phyloP scores from a whole-genome alignment of 2,113 vertebrate genomes.

The Morphnarchus princeps region DNA sequence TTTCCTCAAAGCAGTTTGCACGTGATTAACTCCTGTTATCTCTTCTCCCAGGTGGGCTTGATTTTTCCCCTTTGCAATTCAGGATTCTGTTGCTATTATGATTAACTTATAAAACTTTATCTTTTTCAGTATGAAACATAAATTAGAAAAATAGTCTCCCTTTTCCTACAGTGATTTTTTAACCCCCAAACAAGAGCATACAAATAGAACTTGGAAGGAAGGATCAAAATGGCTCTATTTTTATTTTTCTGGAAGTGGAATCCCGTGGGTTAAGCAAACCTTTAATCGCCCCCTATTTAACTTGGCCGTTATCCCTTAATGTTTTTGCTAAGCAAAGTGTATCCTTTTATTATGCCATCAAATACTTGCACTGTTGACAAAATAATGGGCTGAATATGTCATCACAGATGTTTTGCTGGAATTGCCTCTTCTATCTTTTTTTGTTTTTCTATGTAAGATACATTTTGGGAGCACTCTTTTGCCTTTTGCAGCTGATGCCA shows the following conservation, averaged over 20 bases:
- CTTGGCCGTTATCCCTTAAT: conserved; percentile 16
- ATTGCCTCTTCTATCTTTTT: conserved; percentile 41
- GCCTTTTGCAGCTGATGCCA: conserved; percentile 29
- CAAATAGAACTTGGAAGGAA: not conserved
- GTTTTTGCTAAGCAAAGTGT: conserved; percentile 51
- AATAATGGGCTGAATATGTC: conserved; percentile 48
- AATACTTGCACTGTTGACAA: conserved; percentile 53
- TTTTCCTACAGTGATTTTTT: not conserved
- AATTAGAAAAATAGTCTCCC: not conserved
- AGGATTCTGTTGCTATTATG: not conserved
- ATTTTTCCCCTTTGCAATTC: not conserved
- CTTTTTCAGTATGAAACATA: not conserved
- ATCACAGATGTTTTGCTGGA: conserved; percentile 55
- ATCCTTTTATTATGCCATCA: conserved; percentile 53
- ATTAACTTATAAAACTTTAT: not conserved
- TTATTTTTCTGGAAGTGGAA: conserved; percentile 39
- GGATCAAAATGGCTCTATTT: not conserved
- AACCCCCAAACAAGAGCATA: not conserved
- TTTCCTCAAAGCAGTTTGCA: not conserved
- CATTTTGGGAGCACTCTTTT: conserved; percentile 32
- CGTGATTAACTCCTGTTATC: conserved; percentile 30
- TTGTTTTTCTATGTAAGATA: conserved; percentile 28
- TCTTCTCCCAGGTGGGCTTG: conserved; percentile 8
- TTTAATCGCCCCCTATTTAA: conserved; percentile 16
- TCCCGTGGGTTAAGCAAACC: conserved; percentile 18